Percentiles rank a stretch among this genome's conserved stretches.
These are phyloP conservation scores for Emberiza fucata DNA, from an alignment of 2,113 vertebrate genomes.

Conservation along the genomic window DNA sequence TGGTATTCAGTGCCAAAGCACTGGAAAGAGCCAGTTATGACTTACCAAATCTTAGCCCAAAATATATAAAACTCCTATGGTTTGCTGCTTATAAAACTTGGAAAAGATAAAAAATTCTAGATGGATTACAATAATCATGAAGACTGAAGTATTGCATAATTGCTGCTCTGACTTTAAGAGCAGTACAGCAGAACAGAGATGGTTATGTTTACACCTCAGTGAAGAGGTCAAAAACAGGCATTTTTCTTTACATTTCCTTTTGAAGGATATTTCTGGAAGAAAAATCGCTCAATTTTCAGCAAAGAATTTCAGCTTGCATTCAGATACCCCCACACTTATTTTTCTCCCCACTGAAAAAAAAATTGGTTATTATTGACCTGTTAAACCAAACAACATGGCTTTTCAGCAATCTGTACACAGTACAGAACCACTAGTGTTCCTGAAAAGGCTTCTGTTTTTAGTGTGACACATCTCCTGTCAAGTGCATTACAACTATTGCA, in stretches of 20 bases:
- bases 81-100: constrained; percentile 22
- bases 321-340: background rate
- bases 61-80: background rate
- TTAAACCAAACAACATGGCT: background rate
- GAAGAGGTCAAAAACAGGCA: background rate
- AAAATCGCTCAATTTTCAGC: background rate
- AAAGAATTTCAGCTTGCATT: background rate
- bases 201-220: background rate
- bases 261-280: constrained; percentile 28
- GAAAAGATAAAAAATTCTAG: constrained; percentile 15
- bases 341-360: background rate
- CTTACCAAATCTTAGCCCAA: background rate
- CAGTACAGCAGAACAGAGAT: background rate
- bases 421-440: constrained; percentile 34
- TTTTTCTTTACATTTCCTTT: constrained; percentile 26
- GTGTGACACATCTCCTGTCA: background rate
- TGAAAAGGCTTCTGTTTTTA: background rate
- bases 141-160: background rate
- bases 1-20: background rate
- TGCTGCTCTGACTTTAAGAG: background rate
- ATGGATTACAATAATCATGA: background rate
- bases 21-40: background rate
- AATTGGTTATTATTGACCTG: background rate
- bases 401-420: constrained; percentile 21
- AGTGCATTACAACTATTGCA: constrained; percentile 35